Percentiles rank a stretch among this genome's conserved stretches.
These are phyloP conservation scores for Hemicentrotus pulcherrimus DNA, from an alignment of 35 echinoderm and acorn worm genomes.

Conservation along the genomic window DNA sequence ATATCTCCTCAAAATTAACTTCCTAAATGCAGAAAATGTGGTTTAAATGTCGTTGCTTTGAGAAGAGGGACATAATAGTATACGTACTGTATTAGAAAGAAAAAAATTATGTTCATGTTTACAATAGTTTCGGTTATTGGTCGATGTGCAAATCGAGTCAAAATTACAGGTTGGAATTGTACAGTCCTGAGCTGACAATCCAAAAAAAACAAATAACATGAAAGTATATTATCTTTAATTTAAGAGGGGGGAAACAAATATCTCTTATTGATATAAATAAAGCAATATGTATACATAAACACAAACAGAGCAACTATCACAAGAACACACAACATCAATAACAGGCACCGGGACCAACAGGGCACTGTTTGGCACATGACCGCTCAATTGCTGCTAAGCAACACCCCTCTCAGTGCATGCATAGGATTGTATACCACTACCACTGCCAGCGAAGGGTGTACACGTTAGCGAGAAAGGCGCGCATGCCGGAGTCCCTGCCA, in stretches of 20 bases:
- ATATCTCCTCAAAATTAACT: too few relatives aligned
- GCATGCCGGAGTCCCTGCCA: neutral
- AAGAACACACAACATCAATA: neutral
- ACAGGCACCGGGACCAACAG: neutral
- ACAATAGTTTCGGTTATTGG: too few relatives aligned
- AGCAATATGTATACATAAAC: neutral
- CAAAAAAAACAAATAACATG: neutral
- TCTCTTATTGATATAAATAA: neutral
- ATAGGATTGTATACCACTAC: neutral
- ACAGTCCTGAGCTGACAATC: too few relatives aligned
- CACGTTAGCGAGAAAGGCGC: neutral
- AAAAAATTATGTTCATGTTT: too few relatives aligned
- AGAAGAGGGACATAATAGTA: too few relatives aligned
- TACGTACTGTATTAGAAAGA: too few relatives aligned
- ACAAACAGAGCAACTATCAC: neutral
- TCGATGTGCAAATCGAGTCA: too few relatives aligned
- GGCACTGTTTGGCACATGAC: conserved; percentile 33
- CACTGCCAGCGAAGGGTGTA: neutral
- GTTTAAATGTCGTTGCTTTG: too few relatives aligned
- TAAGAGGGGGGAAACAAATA: neutral
- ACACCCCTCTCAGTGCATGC: conserved; percentile 35
- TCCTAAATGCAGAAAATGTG: too few relatives aligned
- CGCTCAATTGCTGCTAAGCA: conserved; percentile 34
- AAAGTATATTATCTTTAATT: neutral
- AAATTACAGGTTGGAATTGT: too few relatives aligned